phyloP scores from a whole-genome alignment of 2,113 vertebrate genomes.

The Lampris incognitus region DNA sequence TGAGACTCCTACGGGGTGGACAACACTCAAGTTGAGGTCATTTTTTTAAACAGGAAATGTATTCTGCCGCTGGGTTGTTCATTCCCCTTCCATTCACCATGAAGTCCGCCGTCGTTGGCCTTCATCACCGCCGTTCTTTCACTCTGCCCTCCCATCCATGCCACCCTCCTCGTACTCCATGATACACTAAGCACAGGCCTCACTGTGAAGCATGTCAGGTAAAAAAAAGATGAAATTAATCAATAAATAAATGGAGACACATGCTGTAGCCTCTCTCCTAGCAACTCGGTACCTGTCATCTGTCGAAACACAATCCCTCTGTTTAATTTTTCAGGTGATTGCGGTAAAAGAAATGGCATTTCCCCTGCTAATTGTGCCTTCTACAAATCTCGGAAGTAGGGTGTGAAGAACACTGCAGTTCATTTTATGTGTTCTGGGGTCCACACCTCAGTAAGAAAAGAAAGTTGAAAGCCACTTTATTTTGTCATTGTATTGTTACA shows the following conservation, averaged over 20 bases:
- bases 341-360: not conserved
- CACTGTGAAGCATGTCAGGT: constrained; percentile 1
- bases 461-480: too few species aligned
- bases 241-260: not conserved
- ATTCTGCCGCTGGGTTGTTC: too few species aligned
- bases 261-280: not conserved
- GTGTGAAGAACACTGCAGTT: too few species aligned
- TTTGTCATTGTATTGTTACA: too few species aligned
- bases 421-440: too few species aligned
- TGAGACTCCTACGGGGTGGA: too few species aligned
- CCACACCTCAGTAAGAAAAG: too few species aligned
- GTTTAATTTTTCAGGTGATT: not conserved
- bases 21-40: too few species aligned
- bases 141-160: not conserved
- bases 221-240: not conserved
- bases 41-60: too few species aligned
- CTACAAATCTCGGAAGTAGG: not conserved
- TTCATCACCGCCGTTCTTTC: not conserved
- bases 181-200: not conserved
- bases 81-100: too few species aligned
- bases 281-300: not conserved
- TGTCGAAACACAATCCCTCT: not conserved
- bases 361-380: not conserved
- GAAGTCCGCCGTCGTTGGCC: not conserved
- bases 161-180: not conserved